phyloP scores from a whole-genome alignment of 2,888 invertebrate genomes.

The Chrysomela aeneicollis region DNA sequence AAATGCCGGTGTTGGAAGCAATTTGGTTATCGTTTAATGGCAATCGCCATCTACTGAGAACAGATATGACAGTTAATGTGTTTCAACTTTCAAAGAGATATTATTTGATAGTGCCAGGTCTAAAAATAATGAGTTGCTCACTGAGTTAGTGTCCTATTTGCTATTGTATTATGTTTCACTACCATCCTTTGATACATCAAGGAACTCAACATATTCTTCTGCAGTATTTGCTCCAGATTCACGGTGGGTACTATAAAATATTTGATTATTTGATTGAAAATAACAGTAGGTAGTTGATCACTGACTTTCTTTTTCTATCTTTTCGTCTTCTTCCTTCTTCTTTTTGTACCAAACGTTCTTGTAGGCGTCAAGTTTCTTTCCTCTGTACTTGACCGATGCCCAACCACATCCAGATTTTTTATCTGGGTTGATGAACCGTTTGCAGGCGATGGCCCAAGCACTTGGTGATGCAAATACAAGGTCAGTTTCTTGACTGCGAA shows the following conservation, averaged over 20 bases:
- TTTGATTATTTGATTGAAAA: too few species aligned
- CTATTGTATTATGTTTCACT: slow-evolving; percentile 79
- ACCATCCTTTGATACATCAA: slow-evolving; percentile 68
- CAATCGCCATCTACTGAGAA: too few species aligned
- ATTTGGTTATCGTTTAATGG: too few species aligned
- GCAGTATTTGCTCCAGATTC: slow-evolving; percentile 46
- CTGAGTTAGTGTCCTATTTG: slow-evolving; percentile 79
- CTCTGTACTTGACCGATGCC: slow-evolving; percentile 90
- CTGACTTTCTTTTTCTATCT: slow-evolving; percentile 47
- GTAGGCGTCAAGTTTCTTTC: slow-evolving; percentile 87
- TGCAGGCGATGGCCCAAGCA: slow-evolving; percentile 93
- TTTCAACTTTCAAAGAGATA: too few species aligned
- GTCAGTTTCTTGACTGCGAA: slow-evolving; percentile 87
- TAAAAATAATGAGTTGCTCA: slow-evolving; percentile 60
- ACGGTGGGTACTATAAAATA: slow-evolving; percentile 37
- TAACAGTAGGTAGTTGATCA: slow-evolving; percentile 1
- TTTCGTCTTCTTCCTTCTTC: slow-evolving; percentile 58
- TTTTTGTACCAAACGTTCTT: slow-evolving; percentile 86
- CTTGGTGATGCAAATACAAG: slow-evolving; percentile 89
- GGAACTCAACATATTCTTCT: slow-evolving; percentile 47
- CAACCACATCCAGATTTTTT: slow-evolving; percentile 94
- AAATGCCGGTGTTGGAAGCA: too few species aligned
- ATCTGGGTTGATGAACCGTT: slow-evolving; percentile 88
- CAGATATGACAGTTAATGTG: too few species aligned
- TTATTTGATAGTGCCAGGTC: neutral